Conservation (phyloP, 1,140 invertebrate genomes). For the Zaprionus lachaisei region DNA sequence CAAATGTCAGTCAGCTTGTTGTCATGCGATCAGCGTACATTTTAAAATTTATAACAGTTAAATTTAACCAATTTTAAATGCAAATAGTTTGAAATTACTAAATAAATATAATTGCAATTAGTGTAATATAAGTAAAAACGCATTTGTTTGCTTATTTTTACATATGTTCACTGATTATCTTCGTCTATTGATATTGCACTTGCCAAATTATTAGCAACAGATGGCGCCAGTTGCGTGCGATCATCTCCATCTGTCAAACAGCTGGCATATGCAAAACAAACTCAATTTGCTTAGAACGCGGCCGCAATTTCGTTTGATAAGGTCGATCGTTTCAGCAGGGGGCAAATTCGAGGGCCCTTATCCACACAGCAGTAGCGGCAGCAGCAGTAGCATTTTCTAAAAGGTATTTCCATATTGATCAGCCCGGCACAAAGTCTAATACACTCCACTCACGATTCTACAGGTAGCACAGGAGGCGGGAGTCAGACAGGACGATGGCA, state of each 20-base stretch:
- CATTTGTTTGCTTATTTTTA: background rate
- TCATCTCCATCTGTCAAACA: constrained; percentile 42
- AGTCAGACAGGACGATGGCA: constrained; percentile 17
- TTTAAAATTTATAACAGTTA: background rate
- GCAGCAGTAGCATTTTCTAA: constrained; percentile 5
- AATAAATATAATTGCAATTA: background rate
- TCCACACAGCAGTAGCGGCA: constrained; percentile 24
- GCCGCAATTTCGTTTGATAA: constrained; percentile 37
- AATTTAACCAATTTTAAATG: background rate
- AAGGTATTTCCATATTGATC: constrained; percentile 32
- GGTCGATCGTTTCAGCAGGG: constrained; percentile 38
- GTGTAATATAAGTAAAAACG: background rate
- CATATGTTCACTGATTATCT: background rate
- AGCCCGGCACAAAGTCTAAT: background rate
- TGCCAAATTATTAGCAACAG: constrained; percentile 11
- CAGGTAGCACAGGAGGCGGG: constrained; percentile 1
- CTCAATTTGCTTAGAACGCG: constrained; percentile 36
- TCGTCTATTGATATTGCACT: background rate
- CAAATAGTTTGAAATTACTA: background rate
- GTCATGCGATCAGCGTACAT: background rate
- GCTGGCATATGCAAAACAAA: constrained; percentile 52
- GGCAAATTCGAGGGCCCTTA: constrained; percentile 27
- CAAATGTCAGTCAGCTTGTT: background rate
- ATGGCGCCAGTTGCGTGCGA: constrained; percentile 32
- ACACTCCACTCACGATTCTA: background rate